Base-by-base conservation (phyloP, 1,140 invertebrate species). In the Adoxophyes honmai region DNA sequence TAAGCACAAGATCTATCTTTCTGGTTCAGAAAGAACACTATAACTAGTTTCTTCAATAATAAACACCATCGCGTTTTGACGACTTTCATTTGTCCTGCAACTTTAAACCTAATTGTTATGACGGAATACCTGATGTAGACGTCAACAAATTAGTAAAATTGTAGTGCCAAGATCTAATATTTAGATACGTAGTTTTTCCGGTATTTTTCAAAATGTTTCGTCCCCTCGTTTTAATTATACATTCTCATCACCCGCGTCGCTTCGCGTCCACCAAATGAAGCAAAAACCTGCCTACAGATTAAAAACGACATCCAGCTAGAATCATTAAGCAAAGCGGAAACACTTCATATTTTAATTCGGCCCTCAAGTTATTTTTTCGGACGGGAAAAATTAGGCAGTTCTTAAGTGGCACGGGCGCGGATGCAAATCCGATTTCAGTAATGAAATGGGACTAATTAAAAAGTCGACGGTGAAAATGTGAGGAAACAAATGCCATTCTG, bases 371-470 rank as follows among this genome's bases (percentile, higher is more conserved):
- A 58, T 71, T 64, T 70, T 76, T 67, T 67, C 39, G 42, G 58
- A 65, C 57, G 64, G 58, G 52, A 54, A 71, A 76, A 78, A 79
- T 79, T 81, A 78, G 72, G 62, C 66, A 60, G 55, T 69, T 64
- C 67, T 76, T 73, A 73, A 70, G 59, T 73, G 73, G 70, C 70
- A 60, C 66, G 66, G 70, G 70, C 69, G 73, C 62, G 66, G 75
- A 83, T 71, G 68, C 68, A 75, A 79, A 79, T 78, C 73, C 66
- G 78, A 78, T 81, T 83, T 75, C 68, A 76, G 72, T 78, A 79
- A 78, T 76, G 70, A 80, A 81, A 75, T 64, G 66, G 61, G 59
- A 66, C 66, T 76, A 78, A 80, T 78, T 81, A 79, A 78, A 73
- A 75, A 70, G 62, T 71, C 59, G 57, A 59, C 59, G 65, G 69